These are phyloP conservation scores for Nephrotoma flavescens DNA, from an alignment of 2,888 invertebrate genomes.

Conservation along the genomic window DNA sequence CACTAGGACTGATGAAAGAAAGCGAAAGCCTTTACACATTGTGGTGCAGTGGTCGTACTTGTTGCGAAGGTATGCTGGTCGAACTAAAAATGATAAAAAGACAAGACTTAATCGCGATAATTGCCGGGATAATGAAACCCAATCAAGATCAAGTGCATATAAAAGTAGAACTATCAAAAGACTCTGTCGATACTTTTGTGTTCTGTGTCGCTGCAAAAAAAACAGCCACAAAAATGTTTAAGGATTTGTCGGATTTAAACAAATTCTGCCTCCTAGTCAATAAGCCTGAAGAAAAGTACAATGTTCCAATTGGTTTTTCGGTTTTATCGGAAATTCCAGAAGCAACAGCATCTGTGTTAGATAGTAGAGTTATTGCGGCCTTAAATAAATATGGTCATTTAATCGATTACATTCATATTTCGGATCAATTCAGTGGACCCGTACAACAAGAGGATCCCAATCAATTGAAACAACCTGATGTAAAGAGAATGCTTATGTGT, in stretches of 20 bases:
- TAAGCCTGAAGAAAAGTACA: conserved; percentile 66
- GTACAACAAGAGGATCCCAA: conserved; percentile 72
- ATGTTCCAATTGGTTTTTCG: conserved; percentile 53
- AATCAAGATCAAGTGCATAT: conserved; percentile 75
- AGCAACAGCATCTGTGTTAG: conserved; percentile 69
- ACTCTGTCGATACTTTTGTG: conserved; percentile 88
- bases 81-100: conserved; percentile 90
- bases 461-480: conserved; percentile 58
- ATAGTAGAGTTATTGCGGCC: conserved; percentile 60
- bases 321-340: conserved; percentile 86
- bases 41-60: conserved; percentile 91
- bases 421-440: conserved; percentile 87
- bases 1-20: conserved; percentile 69
- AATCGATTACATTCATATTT: conserved; percentile 93
- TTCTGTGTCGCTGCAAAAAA: conserved; percentile 85
- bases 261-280: conserved; percentile 67
- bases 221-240: conserved; percentile 63
- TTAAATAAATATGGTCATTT: conserved; percentile 65
- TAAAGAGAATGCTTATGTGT: conserved; percentile 66
- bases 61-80: conserved; percentile 93
- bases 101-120: conserved; percentile 83
- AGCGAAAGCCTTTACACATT: conserved; percentile 89
- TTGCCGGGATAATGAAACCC: conserved; percentile 72
- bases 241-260: conserved; percentile 87
- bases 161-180: conserved; percentile 72